Evolutionary conservation across 2,888 invertebrate genomes (phyloP), one percentile per base, ranked within the genome.

Genomic region (Drosophila paranaensis): DNA sequence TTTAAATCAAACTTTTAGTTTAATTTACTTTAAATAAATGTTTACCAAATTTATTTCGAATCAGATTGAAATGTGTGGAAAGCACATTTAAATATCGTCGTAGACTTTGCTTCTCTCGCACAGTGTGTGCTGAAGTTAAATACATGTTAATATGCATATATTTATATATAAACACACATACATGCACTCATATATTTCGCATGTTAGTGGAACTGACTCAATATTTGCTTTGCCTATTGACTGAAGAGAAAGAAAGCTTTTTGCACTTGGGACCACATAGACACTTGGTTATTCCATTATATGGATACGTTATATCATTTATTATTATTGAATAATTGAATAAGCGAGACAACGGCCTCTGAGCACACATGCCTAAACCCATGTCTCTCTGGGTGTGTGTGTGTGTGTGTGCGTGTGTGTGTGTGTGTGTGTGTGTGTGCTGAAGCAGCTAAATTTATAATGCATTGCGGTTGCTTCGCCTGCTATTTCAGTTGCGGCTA

Each of bases 261-360:
- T 77, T 64, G 61, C 87, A 77, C 81, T 88, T 77, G 65, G 60
- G 46, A 53, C 39, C 50, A 20, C 68, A 46, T 30, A 74, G 62
- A 79, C 65, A 67, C 79, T 69, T 71, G 66, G 64, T 66, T 71
- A 71, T 75, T 80, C 80, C 72, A 82, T 77, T 74, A 68, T 56
- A 70, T 56, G 45, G 48, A 57, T 71, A 65, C 71, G 48, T 71
- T 64, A 75, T 75, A 82, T 71, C 86, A 82, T 86, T 81, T 75
- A 86, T 81, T 81, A 77, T 81, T 85, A 85, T 82, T 86, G 74
- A 86, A 86, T 85, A 85, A 85, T 87, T 76, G 78, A 81, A 87
- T 84, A 71, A 78, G 75, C 66, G 61, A 64, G 72, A 43, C 50
- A 46, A 60, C n/a, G 58, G 30, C 54, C 53, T 51, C 13, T 42